Evolutionary conservation across 2,797 vertebrate genomes (phyloP).

Genomic region (Amniataba percoides): DNA sequence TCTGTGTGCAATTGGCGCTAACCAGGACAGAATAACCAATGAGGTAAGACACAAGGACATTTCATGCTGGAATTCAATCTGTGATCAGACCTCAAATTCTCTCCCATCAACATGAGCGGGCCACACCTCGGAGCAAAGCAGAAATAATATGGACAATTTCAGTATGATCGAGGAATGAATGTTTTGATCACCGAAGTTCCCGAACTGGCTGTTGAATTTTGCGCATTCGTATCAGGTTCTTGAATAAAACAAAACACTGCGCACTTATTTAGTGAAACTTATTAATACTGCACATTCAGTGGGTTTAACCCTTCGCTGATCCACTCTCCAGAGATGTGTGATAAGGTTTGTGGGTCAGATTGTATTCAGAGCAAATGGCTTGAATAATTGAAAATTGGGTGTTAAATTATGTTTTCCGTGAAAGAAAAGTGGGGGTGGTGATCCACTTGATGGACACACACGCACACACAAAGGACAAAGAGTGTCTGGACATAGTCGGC

Average conservation of each 20-base stretch:
- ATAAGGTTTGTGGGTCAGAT: conserved; percentile 60
- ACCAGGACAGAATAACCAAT: conserved; percentile 84
- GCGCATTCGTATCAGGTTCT: conserved; percentile 14
- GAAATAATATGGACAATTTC: conserved; percentile 37
- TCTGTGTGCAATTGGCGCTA: conserved; percentile 82
- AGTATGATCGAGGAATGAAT: conserved; percentile 12
- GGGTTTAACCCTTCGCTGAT: conserved; percentile 47
- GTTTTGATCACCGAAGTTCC: conserved; percentile 16
- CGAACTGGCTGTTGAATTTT: background rate
- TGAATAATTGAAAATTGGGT: conserved; percentile 85
- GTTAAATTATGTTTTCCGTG: conserved; percentile 81
- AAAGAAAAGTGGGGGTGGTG: conserved; percentile 73
- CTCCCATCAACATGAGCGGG: conserved; percentile 61
- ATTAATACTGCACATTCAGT: conserved; percentile 36
- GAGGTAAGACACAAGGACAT: conserved; percentile 85
- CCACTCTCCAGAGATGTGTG: conserved; percentile 38
- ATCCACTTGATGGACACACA: conserved; percentile 68
- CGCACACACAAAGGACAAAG: conserved; percentile 31
- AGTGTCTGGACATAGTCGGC: conserved; percentile 71
- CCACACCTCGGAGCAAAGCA: conserved; percentile 50
- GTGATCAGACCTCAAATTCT: conserved; percentile 73
- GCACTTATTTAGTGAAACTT: conserved; percentile 36
- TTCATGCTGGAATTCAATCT: conserved; percentile 82
- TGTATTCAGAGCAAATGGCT: conserved; percentile 79
- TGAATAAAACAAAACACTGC: conserved; percentile 19